phyloP scores from a whole-genome alignment of 2,888 invertebrate species.

The Trilocha varians region DNA sequence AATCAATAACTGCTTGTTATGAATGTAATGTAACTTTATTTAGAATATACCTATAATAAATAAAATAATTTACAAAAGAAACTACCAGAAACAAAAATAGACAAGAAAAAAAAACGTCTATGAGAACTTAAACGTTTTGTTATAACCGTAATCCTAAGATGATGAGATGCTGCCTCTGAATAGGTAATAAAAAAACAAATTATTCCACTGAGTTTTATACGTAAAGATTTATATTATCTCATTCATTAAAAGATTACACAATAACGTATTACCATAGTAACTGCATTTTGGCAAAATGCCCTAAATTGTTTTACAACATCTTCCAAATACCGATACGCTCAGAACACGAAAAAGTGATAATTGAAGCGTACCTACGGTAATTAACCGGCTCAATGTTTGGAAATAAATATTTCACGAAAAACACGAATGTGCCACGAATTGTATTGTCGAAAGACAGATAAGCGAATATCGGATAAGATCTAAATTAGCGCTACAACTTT shows the following conservation, averaged over 20 bases:
- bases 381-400: constrained; percentile 5
- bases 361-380: constrained; percentile 24
- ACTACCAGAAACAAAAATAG: too few relatives aligned
- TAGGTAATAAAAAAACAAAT: too few relatives aligned
- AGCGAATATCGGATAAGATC: not conserved
- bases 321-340: constrained; percentile 30
- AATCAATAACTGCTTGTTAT: too few relatives aligned
- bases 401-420: constrained; percentile 3
- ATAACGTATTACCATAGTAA: constrained; percentile 2
- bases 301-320: constrained; percentile 32
- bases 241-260: not conserved
- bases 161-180: too few relatives aligned
- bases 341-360: constrained; percentile 33
- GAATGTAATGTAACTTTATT: too few relatives aligned
- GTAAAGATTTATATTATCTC: not conserved
- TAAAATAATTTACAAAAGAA: too few relatives aligned
- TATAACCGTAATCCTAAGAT: too few relatives aligned
- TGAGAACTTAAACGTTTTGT: too few relatives aligned
- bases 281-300: constrained; percentile 36
- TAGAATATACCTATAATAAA: too few relatives aligned
- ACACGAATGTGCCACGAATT: constrained; percentile 6
- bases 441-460: constrained; percentile 2
- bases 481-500: constrained; percentile 5
- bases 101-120: too few relatives aligned
- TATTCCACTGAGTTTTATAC: too few relatives aligned